phyloP scores from a whole-genome alignment of 2,113 vertebrate species.

The Apistogramma diplotaenia region DNA sequence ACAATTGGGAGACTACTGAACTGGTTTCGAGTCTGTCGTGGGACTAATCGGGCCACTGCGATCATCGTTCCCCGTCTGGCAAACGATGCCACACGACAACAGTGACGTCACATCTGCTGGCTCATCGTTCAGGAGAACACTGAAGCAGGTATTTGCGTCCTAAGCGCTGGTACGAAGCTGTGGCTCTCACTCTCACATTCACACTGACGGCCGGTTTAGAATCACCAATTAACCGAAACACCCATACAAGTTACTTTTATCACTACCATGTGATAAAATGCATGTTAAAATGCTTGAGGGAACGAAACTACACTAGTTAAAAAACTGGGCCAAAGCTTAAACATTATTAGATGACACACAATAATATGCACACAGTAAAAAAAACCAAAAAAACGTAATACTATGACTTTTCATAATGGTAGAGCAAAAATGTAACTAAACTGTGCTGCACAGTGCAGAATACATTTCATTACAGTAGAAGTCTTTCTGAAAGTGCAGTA shows the following conservation, averaged over 20 bases:
- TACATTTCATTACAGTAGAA: no score
- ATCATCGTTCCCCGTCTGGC: accelerated
- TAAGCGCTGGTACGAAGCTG: background rate
- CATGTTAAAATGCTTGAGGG: no score
- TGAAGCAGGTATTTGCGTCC: accelerated
- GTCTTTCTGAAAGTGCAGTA: no score
- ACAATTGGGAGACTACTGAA: background rate
- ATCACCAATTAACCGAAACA: no score
- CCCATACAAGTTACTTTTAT: no score
- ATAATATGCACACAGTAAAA: no score
- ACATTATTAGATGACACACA: background rate
- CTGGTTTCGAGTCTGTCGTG: background rate
- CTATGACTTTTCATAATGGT: background rate
- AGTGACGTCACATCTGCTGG: background rate
- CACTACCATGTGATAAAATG: no score
- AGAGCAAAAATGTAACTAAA: background rate
- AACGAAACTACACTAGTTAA: no score
- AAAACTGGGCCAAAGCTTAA: background rate
- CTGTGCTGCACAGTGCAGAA: background rate
- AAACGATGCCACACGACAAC: background rate
- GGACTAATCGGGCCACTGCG: background rate
- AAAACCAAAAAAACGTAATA: no score
- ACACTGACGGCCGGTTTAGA: no score
- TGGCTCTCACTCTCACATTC: no score
- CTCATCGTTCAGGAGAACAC: background rate